phyloP scores from a whole-genome alignment of 1,140 invertebrate genomes.

The Brachionus sp. region DNA sequence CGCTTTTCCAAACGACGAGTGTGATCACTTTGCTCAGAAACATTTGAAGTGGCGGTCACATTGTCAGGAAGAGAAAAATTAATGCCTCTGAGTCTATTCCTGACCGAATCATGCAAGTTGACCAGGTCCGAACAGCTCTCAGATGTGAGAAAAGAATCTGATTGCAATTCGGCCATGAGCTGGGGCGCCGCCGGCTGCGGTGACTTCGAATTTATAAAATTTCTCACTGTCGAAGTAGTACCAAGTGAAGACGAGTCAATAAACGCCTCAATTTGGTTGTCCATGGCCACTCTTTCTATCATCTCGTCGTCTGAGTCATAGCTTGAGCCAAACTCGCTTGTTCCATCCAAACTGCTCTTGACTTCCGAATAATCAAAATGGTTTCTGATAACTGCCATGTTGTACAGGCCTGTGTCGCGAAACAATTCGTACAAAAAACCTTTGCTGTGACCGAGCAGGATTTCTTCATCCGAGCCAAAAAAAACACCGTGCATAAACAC shows the following conservation, averaged over 20 bases:
- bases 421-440: constrained; percentile 17
- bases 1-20: background rate
- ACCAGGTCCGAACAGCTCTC: background rate
- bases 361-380: constrained; percentile 8
- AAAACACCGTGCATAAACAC: constrained; percentile 6
- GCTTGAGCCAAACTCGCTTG: background rate
- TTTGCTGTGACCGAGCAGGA: constrained; percentile 1
- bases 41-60: background rate
- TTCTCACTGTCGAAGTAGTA: background rate
- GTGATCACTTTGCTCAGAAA: background rate
- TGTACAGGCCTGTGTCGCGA: background rate
- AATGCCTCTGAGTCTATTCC: background rate
- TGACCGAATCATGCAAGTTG: background rate
- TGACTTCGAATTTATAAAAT: background rate
- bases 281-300: constrained; percentile 5
- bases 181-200: background rate
- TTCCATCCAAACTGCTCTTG: background rate
- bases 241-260: background rate
- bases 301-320: background rate
- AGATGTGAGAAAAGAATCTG: background rate
- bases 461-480: constrained; percentile 36
- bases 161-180: background rate
- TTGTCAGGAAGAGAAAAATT: background rate
- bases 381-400: background rate
- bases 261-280: background rate